phyloP scores from a whole-genome alignment of 2,113 vertebrate species.

The Gymnocephalus cernua region DNA sequence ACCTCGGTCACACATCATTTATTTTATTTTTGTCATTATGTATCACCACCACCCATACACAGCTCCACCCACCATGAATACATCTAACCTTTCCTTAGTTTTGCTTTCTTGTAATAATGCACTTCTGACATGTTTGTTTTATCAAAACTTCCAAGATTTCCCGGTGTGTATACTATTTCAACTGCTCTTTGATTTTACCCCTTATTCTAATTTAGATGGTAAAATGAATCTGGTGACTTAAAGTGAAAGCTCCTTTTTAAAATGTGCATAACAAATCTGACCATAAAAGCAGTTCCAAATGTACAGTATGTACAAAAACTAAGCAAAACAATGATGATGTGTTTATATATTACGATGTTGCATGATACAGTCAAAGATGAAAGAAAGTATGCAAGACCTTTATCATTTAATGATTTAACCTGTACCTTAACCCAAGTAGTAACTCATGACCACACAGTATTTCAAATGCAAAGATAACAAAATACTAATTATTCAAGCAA shows the following conservation, averaged over 20 bases:
- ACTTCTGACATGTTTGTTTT: background rate
- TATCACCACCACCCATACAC: background rate
- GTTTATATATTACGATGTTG: background rate
- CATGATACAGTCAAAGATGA: background rate
- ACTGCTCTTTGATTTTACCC: background rate
- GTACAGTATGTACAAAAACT: background rate
- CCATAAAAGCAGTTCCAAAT: background rate
- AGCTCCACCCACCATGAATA: background rate
- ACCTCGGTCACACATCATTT: background rate
- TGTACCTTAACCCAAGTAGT: background rate
- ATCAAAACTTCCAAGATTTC: background rate
- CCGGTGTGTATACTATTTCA: background rate
- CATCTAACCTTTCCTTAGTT: background rate
- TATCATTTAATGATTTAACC: no score
- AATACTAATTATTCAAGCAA: background rate
- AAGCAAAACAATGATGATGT: background rate
- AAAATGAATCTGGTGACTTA: background rate
- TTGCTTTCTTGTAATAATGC: background rate
- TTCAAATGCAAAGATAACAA: background rate
- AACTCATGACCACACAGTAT: background rate
- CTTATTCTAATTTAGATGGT: background rate
- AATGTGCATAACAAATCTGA: background rate
- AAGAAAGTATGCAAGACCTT: background rate
- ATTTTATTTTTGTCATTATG: background rate
- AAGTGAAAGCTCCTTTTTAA: background rate